Evolutionary conservation across 2,113 vertebrate species (phyloP).

Genomic region (Deroptyus accipitrinus): DNA sequence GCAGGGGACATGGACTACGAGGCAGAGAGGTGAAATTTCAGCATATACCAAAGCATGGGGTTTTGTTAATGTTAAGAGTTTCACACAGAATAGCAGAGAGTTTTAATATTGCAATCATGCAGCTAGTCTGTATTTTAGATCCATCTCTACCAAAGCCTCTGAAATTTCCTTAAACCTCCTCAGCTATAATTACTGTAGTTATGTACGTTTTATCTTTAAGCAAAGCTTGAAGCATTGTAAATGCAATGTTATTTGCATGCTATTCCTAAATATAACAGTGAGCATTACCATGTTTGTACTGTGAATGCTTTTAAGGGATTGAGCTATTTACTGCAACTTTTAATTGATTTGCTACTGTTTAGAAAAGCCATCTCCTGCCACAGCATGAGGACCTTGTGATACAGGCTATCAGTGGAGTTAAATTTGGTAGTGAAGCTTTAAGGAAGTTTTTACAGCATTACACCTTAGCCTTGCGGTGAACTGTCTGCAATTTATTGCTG

Average conservation of each 20-base stretch:
- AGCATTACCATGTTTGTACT: neutral
- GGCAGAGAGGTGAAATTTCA: neutral
- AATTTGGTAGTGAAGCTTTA: slow-evolving; percentile 36
- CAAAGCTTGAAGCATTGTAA: neutral
- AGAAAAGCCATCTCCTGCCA: slow-evolving; percentile 10
- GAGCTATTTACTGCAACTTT: slow-evolving; percentile 33
- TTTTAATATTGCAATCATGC: neutral
- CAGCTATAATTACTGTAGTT: neutral
- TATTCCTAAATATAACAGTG: neutral
- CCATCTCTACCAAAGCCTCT: neutral
- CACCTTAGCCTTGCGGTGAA: slow-evolving; percentile 13
- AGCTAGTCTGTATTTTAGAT: neutral
- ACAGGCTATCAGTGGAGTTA: neutral
- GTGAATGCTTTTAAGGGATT: neutral
- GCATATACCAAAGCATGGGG: fast-evolving
- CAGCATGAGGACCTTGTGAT: neutral
- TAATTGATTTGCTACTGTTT: slow-evolving; percentile 28
- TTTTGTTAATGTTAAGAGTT: neutral
- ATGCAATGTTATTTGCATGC: neutral
- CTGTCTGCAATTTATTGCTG: slow-evolving; percentile 40
- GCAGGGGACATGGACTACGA: neutral
- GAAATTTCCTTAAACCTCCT: neutral
- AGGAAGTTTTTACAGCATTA: slow-evolving; percentile 34
- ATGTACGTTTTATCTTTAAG: neutral
- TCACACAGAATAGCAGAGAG: neutral